Conservation (phyloP, 2,797 vertebrate species). For the Fratercula arctica region DNA sequence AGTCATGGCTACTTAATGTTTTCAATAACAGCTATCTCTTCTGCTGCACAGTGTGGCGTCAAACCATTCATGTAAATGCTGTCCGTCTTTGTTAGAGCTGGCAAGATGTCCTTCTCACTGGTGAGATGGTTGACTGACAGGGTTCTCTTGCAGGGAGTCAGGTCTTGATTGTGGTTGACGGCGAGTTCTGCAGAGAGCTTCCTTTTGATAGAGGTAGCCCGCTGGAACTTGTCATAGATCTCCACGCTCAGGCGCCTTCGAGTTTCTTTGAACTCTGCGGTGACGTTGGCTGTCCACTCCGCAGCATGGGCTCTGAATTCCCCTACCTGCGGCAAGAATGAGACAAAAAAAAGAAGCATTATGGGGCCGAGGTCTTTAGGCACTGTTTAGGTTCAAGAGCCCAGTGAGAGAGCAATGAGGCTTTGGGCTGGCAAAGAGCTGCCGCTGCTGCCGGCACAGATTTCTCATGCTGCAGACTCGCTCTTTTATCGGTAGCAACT, state of each 20-base stretch:
- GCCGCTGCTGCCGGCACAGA: neutral
- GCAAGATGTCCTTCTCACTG: slow-evolving; percentile 84
- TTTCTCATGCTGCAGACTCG: neutral
- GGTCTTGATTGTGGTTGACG: slow-evolving; percentile 87
- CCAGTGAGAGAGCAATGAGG: neutral
- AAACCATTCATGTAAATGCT: slow-evolving; percentile 96
- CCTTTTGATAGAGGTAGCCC: slow-evolving; percentile 95
- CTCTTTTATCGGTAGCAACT: neutral
- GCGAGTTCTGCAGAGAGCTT: slow-evolving; percentile 94
- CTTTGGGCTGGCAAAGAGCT: neutral
- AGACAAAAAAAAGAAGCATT: neutral
- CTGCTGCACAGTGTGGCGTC: slow-evolving; percentile 89
- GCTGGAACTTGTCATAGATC: slow-evolving; percentile 97
- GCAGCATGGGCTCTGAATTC: slow-evolving; percentile 96
- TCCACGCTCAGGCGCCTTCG: slow-evolving; percentile 93
- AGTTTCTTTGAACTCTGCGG: slow-evolving; percentile 97
- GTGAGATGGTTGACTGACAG: slow-evolving; percentile 93
- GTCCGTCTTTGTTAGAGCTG: slow-evolving; percentile 87
- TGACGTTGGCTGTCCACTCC: slow-evolving; percentile 98
- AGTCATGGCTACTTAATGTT: slow-evolving; percentile 83
- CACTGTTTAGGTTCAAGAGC: neutral
- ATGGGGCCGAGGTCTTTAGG: neutral
- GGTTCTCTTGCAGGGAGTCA: slow-evolving; percentile 92
- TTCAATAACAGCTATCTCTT: slow-evolving; percentile 90
- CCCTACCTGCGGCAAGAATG: slow-evolving; percentile 83